Evolutionary conservation across 2,113 vertebrate genomes (phyloP).

Genomic region (Rhea pennata): DNA sequence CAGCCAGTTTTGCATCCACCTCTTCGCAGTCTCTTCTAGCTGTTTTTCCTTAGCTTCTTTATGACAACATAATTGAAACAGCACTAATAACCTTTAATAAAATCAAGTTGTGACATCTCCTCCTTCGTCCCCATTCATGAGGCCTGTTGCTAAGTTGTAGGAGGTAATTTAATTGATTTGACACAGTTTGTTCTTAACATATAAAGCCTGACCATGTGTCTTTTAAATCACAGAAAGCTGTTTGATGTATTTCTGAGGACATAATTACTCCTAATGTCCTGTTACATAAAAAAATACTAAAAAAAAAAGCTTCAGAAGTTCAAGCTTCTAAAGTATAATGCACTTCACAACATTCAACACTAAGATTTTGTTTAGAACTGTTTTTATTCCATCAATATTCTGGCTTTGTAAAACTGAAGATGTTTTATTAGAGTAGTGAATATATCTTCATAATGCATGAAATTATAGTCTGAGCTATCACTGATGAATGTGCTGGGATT

Average conservation of each 20-base stretch:
- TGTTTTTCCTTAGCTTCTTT: background rate
- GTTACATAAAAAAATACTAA: background rate
- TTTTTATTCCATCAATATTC: background rate
- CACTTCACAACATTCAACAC: background rate
- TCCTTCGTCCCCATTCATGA: background rate
- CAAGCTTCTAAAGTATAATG: background rate
- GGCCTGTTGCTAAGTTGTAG: background rate
- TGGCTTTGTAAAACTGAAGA: background rate
- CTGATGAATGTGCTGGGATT: constrained; percentile 6
- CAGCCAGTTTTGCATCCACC: background rate
- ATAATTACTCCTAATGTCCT: background rate
- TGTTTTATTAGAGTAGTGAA: background rate
- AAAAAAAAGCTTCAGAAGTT: background rate
- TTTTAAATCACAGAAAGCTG: background rate
- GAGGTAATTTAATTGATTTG: background rate
- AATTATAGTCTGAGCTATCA: constrained; percentile 29
- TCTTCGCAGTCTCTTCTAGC: background rate
- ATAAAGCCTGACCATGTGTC: background rate
- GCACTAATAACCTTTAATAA: background rate
- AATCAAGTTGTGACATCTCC: background rate
- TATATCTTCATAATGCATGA: background rate
- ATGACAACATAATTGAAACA: background rate
- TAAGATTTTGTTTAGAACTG: background rate
- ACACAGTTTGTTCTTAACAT: background rate
- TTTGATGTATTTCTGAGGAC: background rate